Evolutionary conservation across 2,113 vertebrate species (phyloP), one percentile per base, ranked within the genome.

Genomic region (Platysternon megacephalum): DNA sequence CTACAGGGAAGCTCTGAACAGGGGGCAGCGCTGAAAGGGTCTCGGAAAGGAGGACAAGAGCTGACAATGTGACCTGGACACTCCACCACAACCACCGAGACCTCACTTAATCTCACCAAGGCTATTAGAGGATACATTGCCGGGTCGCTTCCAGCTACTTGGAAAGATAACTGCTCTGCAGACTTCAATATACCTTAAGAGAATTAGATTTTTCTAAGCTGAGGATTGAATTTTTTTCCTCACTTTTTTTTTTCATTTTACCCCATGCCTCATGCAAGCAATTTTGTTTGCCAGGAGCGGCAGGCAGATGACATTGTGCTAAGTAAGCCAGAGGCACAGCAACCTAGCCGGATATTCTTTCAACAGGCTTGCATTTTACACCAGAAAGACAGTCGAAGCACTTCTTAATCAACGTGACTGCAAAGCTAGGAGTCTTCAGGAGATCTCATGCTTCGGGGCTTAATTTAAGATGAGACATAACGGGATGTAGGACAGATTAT

Each of bases 191-290:
- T 61, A 97, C 79, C 78, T 96, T 85, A 65, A 97, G 92, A 97
- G 93, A 98, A 98, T 97, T 93, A 92, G 92, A 95, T 97, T 98
- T 98, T 97, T 98, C 91, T 97, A 93, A 98, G 72, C 55, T 95
- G 94, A 8, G 56, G 90, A 97, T 94, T 97, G 91, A 84, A 87
- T 74, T 94, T 78, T 92, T 93, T 93, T 26, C 49, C 22, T 52
- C 42, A 17, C 9, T 32, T 8, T 17, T 10, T 68, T 89, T 93
- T 55, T 21, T 6, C 55, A 72, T 55, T 92, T 87, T 97, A 97
- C 65, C 82, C 44, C 58, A 65, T 56, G 83, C 29, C 42, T 87
- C 83, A 81, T 39, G 79, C 91, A 93, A 95, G 79, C 88, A 94
- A 94, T 96, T 96, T 97, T 97, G 79, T 82, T 97, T 95, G 89